Evolutionary conservation across 2,113 vertebrate species (phyloP).

Genomic region (Diadophis punctatus): DNA sequence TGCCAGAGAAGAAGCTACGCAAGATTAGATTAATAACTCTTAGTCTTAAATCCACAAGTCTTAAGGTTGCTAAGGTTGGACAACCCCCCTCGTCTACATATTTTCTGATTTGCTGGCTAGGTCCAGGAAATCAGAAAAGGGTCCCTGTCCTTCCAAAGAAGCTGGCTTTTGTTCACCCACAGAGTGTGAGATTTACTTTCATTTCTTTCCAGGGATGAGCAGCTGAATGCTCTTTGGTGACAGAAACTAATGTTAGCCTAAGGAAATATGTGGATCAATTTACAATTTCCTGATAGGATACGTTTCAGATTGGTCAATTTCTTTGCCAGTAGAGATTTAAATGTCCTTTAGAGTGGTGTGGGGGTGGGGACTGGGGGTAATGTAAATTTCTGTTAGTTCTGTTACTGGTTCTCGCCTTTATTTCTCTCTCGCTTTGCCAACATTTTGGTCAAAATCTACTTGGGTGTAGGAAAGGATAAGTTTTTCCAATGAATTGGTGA

Average conservation of each 20-base stretch:
- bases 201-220: conserved; percentile 38
- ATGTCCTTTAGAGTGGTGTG: background rate
- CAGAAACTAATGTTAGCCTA: conserved; percentile 50
- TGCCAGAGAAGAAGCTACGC: too few relatives aligned
- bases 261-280: conserved; percentile 28
- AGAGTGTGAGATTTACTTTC: background rate
- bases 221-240: conserved; percentile 38
- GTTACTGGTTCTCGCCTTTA: background rate
- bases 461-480: background rate
- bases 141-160: background rate
- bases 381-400: background rate
- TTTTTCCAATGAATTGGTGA: background rate
- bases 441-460: background rate
- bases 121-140: background rate
- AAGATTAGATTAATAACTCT: too few relatives aligned
- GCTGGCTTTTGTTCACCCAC: background rate
- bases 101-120: background rate
- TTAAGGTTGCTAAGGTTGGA: background rate
- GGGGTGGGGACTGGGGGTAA: too few relatives aligned
- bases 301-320: conserved; percentile 27
- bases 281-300: conserved; percentile 3
- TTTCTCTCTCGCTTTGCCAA: background rate
- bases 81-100: background rate
- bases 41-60: too few relatives aligned
- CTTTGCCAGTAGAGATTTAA: background rate